Base-by-base conservation (phyloP, 2,113 vertebrate species). In the Sapajus apella region DNA sequence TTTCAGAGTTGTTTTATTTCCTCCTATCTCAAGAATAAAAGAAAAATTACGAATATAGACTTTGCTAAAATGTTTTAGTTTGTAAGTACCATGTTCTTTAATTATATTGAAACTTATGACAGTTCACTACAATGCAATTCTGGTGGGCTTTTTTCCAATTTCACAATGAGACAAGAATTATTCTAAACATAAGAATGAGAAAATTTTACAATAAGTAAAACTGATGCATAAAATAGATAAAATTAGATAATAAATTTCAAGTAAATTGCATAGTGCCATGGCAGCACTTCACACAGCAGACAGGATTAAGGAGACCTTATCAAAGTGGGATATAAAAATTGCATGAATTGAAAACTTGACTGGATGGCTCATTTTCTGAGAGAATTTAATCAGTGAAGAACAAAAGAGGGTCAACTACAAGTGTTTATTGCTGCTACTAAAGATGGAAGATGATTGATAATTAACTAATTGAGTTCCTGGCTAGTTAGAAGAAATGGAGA, bases 1-100 rank as follows among this genome's bases (percentile, higher is more conserved):
- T 96, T 92, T n/a, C 93, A 32, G 40, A 93, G 43, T 75, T 17
- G 8, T 97, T 47, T 95, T 85, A 88, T 80, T 91, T 95, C 17
- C 27, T 96, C 55, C 68, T 95, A 45, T 88, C 21, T 61, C 45
- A 3, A 13, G 52, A 10, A 77, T 68, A 75, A 93, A 27, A 89
- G 35, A 82, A 83, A 84, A 83, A 50, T 84, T 40, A 47, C 20
- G 89, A 90, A 66, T 89, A 89, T 64, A 27, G 18, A 3, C 17
- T 89, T 7, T 30, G 5, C 20, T 72, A 90, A 96, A 95, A 85
- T 61, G 17, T 52, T 94, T 85, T 73, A 52, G 85, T 94, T 66
- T 70, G n/a, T 58, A 93, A 93, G 40, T 68, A 35, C 47, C 52
- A 86, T 87, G 85, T 72, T 85, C 20, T 95, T 96, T 75, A 87